Evolutionary conservation across 1,140 invertebrate species (phyloP).

Genomic region (Lordiphosa collinella): DNA sequence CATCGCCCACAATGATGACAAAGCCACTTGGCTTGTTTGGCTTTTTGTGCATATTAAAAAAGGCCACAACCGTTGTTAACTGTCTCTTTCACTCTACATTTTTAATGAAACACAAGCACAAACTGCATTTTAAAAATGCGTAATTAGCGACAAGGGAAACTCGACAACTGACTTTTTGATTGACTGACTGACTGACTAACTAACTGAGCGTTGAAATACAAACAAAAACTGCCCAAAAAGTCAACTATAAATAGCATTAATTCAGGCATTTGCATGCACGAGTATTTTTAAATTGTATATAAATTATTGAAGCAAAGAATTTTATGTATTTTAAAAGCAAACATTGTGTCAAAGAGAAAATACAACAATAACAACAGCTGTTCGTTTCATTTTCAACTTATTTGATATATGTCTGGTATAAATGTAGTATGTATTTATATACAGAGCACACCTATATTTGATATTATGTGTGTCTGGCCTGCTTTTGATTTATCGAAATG

Average conservation of each 20-base stretch:
- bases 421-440: slow-evolving; percentile 1
- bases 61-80: slow-evolving; percentile 24
- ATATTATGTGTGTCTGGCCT: slow-evolving; percentile 19
- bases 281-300: slow-evolving; percentile 27
- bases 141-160: slow-evolving; percentile 47
- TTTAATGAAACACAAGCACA: slow-evolving; percentile 36
- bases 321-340: neutral
- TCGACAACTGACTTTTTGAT: slow-evolving; percentile 25
- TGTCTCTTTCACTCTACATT: slow-evolving; percentile 20
- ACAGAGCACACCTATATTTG: slow-evolving; percentile 25
- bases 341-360: neutral
- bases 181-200: slow-evolving; percentile 12
- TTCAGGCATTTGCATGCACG: slow-evolving; percentile 2
- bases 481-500: slow-evolving; percentile 48
- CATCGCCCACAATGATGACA: slow-evolving; percentile 13
- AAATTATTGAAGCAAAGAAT: slow-evolving; percentile 24
- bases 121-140: slow-evolving; percentile 45
- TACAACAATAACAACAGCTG: slow-evolving; percentile 25
- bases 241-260: slow-evolving; percentile 40
- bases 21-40: slow-evolving; percentile 34
- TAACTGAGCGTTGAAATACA: neutral
- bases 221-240: slow-evolving; percentile 4
- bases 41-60: slow-evolving; percentile 43
- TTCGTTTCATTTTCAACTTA: slow-evolving; percentile 14
- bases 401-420: slow-evolving; percentile 6